Evolutionary conservation across 2,797 vertebrate species (phyloP).

Genomic region (Uromys caudimaculatus): DNA sequence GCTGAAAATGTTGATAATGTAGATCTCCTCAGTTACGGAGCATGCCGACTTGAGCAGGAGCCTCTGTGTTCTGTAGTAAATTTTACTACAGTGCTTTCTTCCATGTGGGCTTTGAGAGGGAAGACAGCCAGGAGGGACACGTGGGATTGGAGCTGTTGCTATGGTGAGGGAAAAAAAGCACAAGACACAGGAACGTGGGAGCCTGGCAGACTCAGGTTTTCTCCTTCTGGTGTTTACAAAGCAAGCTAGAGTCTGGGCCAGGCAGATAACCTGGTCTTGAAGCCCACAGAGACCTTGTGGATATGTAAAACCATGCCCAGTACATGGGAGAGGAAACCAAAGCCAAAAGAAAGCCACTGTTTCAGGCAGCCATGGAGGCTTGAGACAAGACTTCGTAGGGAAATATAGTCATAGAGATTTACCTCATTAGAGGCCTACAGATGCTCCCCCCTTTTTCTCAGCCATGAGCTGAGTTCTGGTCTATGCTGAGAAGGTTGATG

Average conservation of each 20-base stretch:
- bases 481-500: neutral
- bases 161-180: constrained; percentile 61
- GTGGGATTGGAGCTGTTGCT: constrained; percentile 53
- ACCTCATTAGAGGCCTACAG: neutral
- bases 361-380: neutral
- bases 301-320: neutral
- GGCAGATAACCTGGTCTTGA: neutral
- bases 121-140: constrained; percentile 31
- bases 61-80: constrained; percentile 65
- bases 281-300: neutral
- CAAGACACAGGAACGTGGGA: neutral
- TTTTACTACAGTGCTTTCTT: constrained; percentile 61
- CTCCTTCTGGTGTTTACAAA: neutral
- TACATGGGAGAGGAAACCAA: neutral
- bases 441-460: neutral
- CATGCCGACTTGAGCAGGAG: neutral
- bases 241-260: neutral
- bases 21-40: neutral
- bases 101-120: constrained; percentile 45
- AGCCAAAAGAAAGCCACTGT: neutral
- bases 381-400: neutral
- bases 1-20: neutral
- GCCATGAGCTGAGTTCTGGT: neutral
- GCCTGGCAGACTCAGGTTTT: neutral
- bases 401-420: neutral